These are phyloP conservation scores for Cerastoderma edule DNA, from an alignment of 2,888 invertebrate genomes.

Conservation along the genomic window DNA sequence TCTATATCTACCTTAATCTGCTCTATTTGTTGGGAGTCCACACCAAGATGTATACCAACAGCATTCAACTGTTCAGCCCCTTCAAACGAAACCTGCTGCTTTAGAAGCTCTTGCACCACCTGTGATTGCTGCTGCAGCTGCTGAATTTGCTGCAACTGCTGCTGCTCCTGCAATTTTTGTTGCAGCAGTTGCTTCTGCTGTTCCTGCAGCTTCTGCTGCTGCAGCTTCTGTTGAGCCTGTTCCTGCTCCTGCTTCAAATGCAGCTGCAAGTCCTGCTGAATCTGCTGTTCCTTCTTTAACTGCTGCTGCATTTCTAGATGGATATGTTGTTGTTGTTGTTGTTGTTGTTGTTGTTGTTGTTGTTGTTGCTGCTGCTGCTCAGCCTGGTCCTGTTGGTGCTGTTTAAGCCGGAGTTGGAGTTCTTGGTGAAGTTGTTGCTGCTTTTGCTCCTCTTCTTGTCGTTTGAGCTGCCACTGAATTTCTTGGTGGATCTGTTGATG, in stretches of 20 bases:
- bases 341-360: conserved; percentile 52
- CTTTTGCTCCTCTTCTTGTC: conserved; percentile 57
- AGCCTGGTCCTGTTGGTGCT: conserved; percentile 49
- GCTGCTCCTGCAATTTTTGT: conserved; percentile 3
- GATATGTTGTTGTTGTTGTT: conserved; percentile 61
- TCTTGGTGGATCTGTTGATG: conserved; percentile 60
- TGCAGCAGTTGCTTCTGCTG: conserved; percentile 9
- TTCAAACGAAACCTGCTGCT: neutral
- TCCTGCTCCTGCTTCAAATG: neutral
- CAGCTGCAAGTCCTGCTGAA: conserved; percentile 4
- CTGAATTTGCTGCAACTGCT: neutral
- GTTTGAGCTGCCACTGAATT: conserved; percentile 49
- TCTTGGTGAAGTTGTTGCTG: conserved; percentile 57
- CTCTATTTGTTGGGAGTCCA: conserved; percentile 57
- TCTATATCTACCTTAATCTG: conserved; percentile 66
- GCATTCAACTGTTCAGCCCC: conserved; percentile 17
- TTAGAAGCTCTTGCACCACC: neutral
- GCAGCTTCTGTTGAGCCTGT: neutral
- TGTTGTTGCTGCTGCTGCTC: conserved; percentile 53
- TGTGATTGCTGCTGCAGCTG: neutral
- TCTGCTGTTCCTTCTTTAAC: conserved; percentile 59
- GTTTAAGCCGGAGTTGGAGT: conserved; percentile 50
- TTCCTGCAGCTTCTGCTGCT: conserved; percentile 13
- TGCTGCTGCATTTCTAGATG: conserved; percentile 60
- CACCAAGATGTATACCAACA: conserved; percentile 32